Evolutionary conservation across 2,888 invertebrate genomes (phyloP), one percentile per base, ranked within the genome.

Genomic region (Phortica magna): DNA sequence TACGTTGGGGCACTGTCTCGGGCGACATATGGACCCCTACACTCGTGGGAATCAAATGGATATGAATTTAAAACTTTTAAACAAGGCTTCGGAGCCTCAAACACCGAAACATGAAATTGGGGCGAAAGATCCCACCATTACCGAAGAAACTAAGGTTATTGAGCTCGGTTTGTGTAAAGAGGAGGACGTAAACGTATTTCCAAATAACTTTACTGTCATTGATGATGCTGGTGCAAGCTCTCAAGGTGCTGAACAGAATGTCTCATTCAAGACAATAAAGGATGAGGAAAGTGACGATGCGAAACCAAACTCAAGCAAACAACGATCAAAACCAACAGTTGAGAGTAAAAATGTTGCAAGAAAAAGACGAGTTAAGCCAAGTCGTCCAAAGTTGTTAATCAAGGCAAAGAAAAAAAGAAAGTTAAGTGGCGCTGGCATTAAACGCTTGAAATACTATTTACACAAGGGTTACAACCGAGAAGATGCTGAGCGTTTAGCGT

Each of bases 1-100:
- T 81, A 80, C 22, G 10, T n/a, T 74, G 79, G 80, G 80, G 80
- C 80, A 76, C 76, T 80, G 75, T 74, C 75, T 72, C 78, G 80
- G 81, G 71, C 9, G 77, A 80, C 74, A 78, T 73, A 48, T 74
- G 17, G 5, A 73, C 81, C 79, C 81, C 80, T 9, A 67, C 55
- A 81, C 77, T 81, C 76, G 79, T 81, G 81, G 79, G 81, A 81
- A 78, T 61, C 57, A 65, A 70, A 77, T 68, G 67, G 65, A 31
- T 5, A 39, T 12, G 31, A 19, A 39, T 12, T 65, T 14, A 53
- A 65, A 31, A 65, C 39, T 7, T 14, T 65, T 65, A 65, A 31
- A 65, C 9, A 41, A 31, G 31, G 65, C 31, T 65, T 14, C 14
- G 14, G 31, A 39, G 65, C 65, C 65, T 65, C 65, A 65, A 65